phyloP scores from a whole-genome alignment of 2,888 invertebrate genomes.

The Drosophila aldrichi region DNA sequence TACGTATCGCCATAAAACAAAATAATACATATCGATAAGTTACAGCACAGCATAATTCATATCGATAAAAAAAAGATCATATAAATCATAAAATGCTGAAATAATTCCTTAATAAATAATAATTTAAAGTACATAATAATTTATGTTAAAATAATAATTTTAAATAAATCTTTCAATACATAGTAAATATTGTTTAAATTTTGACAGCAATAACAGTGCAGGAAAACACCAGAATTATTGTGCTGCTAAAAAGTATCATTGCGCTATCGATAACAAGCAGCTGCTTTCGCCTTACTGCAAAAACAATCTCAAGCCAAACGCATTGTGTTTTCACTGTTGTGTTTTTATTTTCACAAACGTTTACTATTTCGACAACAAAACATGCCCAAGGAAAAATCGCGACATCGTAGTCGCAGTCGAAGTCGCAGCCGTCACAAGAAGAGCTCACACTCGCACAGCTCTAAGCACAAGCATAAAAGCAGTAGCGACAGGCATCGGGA shows the following conservation, averaged over 20 bases:
- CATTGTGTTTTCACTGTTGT: conserved; percentile 12
- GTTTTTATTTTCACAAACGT: conserved; percentile 32
- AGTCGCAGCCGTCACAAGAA: conserved; percentile 35
- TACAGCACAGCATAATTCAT: not conserved
- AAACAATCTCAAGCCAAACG: conserved; percentile 1
- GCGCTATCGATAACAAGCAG: conserved; percentile 43
- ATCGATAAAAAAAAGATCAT: too few species aligned
- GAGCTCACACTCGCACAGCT: conserved; percentile 19
- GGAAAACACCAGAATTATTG: not conserved
- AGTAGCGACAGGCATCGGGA: conserved; percentile 24
- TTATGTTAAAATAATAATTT: too few species aligned
- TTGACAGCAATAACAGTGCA: too few species aligned
- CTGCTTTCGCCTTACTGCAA: conserved; percentile 22
- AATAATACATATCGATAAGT: not conserved
- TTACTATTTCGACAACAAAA: conserved; percentile 6
- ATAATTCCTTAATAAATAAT: too few species aligned
- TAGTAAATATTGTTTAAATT: too few species aligned
- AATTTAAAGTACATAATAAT: too few species aligned
- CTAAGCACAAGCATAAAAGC: conserved; percentile 19
- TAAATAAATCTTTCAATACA: too few species aligned
- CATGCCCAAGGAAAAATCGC: conserved; percentile 66
- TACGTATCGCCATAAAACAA: not conserved
- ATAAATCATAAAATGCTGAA: too few species aligned
- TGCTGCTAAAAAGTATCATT: not conserved
- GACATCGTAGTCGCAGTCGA: conserved; percentile 52